Base-by-base conservation (phyloP, 2,113 vertebrate genomes). In the Elanus axillaris region DNA sequence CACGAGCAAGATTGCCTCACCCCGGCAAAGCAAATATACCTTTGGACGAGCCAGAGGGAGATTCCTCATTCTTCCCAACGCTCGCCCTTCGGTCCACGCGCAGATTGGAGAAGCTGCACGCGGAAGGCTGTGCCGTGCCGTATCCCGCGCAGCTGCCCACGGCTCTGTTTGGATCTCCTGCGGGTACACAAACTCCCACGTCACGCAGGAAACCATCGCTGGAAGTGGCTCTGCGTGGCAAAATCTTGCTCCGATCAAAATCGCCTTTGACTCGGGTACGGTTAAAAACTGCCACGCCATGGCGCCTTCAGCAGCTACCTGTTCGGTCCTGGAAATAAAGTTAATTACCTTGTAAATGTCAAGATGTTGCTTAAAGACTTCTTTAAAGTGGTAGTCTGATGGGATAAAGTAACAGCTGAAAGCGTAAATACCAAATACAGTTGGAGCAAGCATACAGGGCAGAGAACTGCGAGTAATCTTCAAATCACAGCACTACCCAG, bases 181-280 rank as follows among this genome's bases (percentile, higher is more conserved):
- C 58, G 7, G n/a, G 18, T 16, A 6, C 5, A 4, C 1, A 3
- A 27, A 34, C 10, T 12, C 53, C 8, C 0, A 4, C 34, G 64
- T 4, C 20, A 10, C 0, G 0, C 1, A 0, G 45, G 45, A 52
- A 55, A n/a, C 22, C 1, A 1, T 5, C 0, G 0, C 29, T 11
- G 63, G 71, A 13, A 18, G 43, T 2, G 21, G 38, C 52, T 55
- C 26, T 2, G 83, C 38, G 5, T 38, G 11, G 4, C 58, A 1
- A 4, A 42, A 5, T 12, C 48, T 6, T 8, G 5, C 76, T 31
- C 40, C 6, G 27, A 58, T 34, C 48, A 22, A 10, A 29, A 20
- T 34, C 13, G 2, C 3, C 4, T 45, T 42, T 38, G 6, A 7
- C 23, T 76, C 2, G 0, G 26, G 22, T 36, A 11, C 20, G 3